A percentile compares a stretch with the other conserved stretches of the same genome.
These are phyloP conservation scores for Drosophila nr. perissopoda DNA, from an alignment of 2,888 invertebrate genomes.

Conservation along the genomic window DNA sequence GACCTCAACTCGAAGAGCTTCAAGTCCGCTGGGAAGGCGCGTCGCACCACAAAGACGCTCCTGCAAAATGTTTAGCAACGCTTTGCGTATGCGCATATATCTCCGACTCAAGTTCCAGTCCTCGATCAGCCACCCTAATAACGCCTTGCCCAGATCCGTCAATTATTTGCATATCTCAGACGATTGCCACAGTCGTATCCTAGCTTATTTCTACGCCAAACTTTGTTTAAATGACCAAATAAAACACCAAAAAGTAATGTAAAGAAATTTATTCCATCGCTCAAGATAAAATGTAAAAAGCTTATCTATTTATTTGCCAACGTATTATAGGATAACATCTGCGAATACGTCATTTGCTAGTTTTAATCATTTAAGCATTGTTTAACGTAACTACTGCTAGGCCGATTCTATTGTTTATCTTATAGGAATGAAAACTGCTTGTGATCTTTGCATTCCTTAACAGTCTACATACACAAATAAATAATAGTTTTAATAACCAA, in stretches of 20 bases:
- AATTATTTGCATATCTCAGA: background rate
- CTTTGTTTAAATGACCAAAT: background rate
- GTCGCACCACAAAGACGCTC: conserved; percentile 51
- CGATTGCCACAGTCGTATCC: background rate
- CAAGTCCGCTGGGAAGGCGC: conserved; percentile 18
- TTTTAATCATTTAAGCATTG: conserved; percentile 15
- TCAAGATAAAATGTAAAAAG: conserved; percentile 11
- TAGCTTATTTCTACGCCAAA: background rate
- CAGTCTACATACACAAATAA: background rate
- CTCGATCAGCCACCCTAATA: conserved; percentile 9
- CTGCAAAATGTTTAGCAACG: conserved; percentile 59
- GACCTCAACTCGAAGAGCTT: conserved; percentile 36
- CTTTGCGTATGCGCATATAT: conserved; percentile 39
- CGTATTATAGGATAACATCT: background rate
- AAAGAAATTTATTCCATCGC: background rate
- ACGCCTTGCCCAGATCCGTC: background rate
- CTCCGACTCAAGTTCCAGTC: background rate
- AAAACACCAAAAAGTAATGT: background rate
- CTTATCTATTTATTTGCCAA: conserved; percentile 22
- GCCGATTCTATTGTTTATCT: background rate
- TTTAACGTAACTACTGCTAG: conserved; percentile 2
- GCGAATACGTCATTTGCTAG: conserved; percentile 30
- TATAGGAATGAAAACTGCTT: background rate
- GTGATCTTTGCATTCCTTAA: background rate
- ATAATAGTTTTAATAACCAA: background rate